Conservation (phyloP, 2,113 vertebrate genomes). For the Muntiacus reevesi region DNA sequence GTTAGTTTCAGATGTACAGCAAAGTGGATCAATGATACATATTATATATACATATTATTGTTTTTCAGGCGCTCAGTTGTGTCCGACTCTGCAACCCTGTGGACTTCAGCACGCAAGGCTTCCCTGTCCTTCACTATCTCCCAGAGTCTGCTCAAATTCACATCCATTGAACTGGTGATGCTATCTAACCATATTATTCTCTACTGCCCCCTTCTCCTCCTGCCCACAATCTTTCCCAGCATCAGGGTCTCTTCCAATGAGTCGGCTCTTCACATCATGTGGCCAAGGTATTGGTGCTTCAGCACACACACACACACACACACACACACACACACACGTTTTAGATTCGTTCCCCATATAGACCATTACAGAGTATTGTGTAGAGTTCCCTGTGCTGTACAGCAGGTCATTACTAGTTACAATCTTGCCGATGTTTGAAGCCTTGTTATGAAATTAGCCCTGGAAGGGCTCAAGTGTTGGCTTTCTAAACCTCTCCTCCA, state of each 20-base stretch:
- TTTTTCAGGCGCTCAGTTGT: background rate
- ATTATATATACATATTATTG: background rate
- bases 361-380: background rate
- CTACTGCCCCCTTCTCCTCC: background rate
- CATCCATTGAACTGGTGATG: background rate
- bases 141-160: background rate
- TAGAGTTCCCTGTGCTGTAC: background rate
- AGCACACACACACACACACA: background rate
- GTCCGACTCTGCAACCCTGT: background rate
- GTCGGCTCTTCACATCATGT: background rate
- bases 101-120: background rate
- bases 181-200: background rate
- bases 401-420: background rate
- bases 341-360: background rate
- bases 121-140: background rate
- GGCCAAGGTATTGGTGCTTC: background rate
- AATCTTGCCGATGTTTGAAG: background rate
- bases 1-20: background rate
- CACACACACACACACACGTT: background rate
- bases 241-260: background rate
- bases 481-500: background rate
- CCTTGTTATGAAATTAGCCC: no score
- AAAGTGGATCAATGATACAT: background rate
- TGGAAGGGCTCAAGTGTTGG: fast-evolving
- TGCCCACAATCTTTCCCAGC: background rate